These are phyloP conservation scores for Leptoclinus maculatus DNA, from an alignment of 2,797 vertebrate species.

Conservation along the genomic window DNA sequence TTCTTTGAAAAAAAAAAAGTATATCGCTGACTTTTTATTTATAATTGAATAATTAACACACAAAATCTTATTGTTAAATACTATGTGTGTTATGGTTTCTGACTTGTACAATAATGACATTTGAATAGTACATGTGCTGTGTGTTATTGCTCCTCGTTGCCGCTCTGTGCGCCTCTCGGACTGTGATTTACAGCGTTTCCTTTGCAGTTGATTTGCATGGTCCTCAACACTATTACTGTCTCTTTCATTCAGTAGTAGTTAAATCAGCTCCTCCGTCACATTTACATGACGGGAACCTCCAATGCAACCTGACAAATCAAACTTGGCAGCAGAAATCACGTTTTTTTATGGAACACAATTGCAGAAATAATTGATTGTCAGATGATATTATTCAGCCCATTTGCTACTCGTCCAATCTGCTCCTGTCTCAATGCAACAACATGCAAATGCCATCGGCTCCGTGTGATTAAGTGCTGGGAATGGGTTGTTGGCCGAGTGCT, in stretches of 20 bases:
- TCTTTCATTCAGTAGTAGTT: constrained; percentile 61
- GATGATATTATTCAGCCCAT: constrained; percentile 75
- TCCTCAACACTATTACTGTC: constrained; percentile 49
- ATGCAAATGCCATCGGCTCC: constrained; percentile 51
- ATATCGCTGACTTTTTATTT: not conserved
- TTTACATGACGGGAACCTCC: constrained; percentile 49
- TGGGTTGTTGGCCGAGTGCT: constrained; percentile 4
- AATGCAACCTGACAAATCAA: constrained; percentile 58
- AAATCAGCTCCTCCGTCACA: constrained; percentile 53
- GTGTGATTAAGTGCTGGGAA: constrained; percentile 54
- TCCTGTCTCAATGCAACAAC: constrained; percentile 39
- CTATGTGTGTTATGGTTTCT: constrained; percentile 45
- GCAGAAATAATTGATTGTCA: constrained; percentile 72
- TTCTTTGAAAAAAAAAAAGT: not conserved
- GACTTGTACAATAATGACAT: constrained; percentile 57
- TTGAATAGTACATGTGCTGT: constrained; percentile 48
- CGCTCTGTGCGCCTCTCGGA: constrained; percentile 38
- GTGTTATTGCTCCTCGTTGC: constrained; percentile 58
- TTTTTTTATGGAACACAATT: constrained; percentile 57
- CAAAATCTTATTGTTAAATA: constrained; percentile 20
- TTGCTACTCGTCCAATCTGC: constrained; percentile 62
- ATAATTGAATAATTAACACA: not conserved
- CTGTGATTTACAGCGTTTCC: constrained; percentile 73
- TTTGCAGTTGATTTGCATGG: constrained; percentile 73
- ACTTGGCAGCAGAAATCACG: constrained; percentile 49